A percentile compares a stretch with the other conserved stretches of the same genome.
These are phyloP conservation scores for Horisme vitalbata DNA, from an alignment of 2,888 invertebrate species.

Conservation along the genomic window DNA sequence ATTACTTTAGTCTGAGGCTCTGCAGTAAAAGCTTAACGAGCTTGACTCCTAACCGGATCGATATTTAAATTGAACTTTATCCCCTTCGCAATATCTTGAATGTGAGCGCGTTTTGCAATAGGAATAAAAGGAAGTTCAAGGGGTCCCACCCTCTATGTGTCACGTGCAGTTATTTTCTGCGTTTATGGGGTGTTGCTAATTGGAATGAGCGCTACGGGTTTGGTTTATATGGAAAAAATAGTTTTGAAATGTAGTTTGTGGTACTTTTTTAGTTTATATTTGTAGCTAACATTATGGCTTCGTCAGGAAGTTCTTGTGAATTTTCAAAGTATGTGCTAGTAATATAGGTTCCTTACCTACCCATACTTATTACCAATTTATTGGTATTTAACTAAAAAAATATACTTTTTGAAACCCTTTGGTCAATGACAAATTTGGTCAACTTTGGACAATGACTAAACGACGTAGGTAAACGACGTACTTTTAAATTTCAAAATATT, in stretches of 20 bases:
- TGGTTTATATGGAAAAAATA: slow-evolving; percentile 10
- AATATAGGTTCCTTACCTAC: too few species aligned
- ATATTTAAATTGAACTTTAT: slow-evolving; percentile 20
- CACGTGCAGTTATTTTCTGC: slow-evolving; percentile 62
- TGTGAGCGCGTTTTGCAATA: slow-evolving; percentile 28
- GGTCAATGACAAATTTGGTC: too few species aligned
- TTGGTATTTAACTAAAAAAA: too few species aligned
- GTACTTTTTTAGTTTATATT: not conserved
- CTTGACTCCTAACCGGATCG: slow-evolving; percentile 12
- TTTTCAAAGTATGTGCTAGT: too few species aligned
- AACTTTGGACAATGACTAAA: too few species aligned
- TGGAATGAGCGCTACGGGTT: slow-evolving; percentile 32
- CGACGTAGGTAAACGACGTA: too few species aligned
- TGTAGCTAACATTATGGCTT: too few species aligned
- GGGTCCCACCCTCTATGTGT: slow-evolving; percentile 61
- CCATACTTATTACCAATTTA: too few species aligned
- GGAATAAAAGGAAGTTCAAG: slow-evolving; percentile 28
- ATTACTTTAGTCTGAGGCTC: not conserved
- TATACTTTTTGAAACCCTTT: too few species aligned
- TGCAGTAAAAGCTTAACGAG: not conserved
- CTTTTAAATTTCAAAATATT: slow-evolving; percentile 5
- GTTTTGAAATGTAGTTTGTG: slow-evolving; percentile 8
- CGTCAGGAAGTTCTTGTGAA: too few species aligned
- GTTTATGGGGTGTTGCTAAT: slow-evolving; percentile 51
- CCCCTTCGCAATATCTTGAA: slow-evolving; percentile 32